These are phyloP conservation scores for Cryptoprocta ferox DNA, from an alignment of 2,797 vertebrate species.

Conservation along the genomic window DNA sequence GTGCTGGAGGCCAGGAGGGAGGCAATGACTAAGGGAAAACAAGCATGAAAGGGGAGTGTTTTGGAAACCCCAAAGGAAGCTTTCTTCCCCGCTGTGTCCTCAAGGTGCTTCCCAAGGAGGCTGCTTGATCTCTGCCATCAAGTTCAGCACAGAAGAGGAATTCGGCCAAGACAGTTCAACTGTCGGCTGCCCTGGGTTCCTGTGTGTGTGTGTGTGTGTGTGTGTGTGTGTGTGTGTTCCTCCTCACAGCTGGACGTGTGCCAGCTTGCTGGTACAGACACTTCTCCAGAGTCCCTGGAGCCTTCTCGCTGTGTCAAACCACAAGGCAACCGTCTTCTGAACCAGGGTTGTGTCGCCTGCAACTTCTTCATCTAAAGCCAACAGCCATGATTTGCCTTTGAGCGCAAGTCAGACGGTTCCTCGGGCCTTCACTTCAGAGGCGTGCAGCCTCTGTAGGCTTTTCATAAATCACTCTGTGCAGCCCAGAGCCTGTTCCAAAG, in stretches of 20 bases:
- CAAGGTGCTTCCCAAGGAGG: slow-evolving; percentile 64
- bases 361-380: slow-evolving; percentile 6
- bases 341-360: neutral
- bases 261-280: neutral
- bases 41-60: slow-evolving; percentile 52
- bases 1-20: slow-evolving; percentile 76
- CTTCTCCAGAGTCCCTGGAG: neutral
- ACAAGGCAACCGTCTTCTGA: neutral
- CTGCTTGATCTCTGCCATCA: neutral
- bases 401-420: neutral
- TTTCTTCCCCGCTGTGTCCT: slow-evolving; percentile 52
- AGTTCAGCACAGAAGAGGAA: neutral
- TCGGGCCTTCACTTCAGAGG: neutral
- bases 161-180: neutral
- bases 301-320: neutral
- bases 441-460: too few species aligned
- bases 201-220: too few species aligned
- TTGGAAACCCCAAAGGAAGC: slow-evolving; percentile 70
- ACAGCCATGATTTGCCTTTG: neutral
- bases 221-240: neutral
- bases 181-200: neutral
- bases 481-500: neutral
- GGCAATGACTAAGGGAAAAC: slow-evolving; percentile 51
- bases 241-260: neutral
- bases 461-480: neutral